phyloP scores from a whole-genome alignment of 2,888 invertebrate species.

The Sarcophaga carnaria region DNA sequence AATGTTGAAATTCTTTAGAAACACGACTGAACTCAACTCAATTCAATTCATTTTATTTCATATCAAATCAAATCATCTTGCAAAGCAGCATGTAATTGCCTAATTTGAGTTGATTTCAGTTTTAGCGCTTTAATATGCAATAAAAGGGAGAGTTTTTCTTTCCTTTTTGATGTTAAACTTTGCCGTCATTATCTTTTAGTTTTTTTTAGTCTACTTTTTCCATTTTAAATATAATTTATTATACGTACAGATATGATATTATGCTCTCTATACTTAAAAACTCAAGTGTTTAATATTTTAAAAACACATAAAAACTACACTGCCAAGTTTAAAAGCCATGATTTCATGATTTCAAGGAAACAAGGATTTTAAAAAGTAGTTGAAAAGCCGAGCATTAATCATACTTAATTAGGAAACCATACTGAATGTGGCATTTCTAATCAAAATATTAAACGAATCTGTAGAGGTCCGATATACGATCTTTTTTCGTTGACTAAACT shows the following conservation, averaged over 20 bases:
- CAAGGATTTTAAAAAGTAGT: too few species aligned
- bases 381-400: too few species aligned
- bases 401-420: too few species aligned
- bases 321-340: too few species aligned
- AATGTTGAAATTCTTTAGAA: constrained; percentile 18
- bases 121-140: not conserved
- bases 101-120: constrained; percentile 30
- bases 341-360: too few species aligned
- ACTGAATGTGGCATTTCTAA: too few species aligned
- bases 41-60: constrained; percentile 33
- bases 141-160: constrained; percentile 10
- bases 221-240: not conserved
- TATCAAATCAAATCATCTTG: constrained; percentile 56
- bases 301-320: not conserved
- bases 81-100: constrained; percentile 56
- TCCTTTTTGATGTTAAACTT: constrained; percentile 13
- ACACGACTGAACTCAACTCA: constrained; percentile 15
- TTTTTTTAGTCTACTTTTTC: not conserved
- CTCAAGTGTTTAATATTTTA: constrained; percentile 16
- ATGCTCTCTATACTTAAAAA: not conserved
- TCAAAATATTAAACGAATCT: too few species aligned
- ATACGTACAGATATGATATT: not conserved
- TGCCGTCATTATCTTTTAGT: not conserved
- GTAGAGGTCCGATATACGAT: too few species aligned
- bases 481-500: too few species aligned